Percentiles rank a stretch among this genome's conserved stretches.
These are phyloP conservation scores for Tanytarsus gracilentus DNA, from an alignment of 2,888 invertebrate species.

Conservation along the genomic window DNA sequence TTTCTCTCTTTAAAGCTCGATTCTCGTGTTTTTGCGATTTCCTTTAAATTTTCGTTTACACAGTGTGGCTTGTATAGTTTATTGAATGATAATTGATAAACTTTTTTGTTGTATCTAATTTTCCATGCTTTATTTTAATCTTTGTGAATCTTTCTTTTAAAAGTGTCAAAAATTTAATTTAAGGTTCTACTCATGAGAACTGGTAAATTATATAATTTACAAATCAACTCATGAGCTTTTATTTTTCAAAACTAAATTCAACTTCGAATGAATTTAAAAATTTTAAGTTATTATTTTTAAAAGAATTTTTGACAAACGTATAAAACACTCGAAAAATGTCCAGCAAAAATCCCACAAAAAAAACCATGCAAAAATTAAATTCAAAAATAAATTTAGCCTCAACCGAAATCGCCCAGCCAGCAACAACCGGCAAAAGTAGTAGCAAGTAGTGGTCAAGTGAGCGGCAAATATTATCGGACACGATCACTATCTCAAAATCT, in stretches of 20 bases:
- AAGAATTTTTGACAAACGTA: background rate
- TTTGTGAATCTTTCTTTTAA: too few species aligned
- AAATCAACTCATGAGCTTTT: too few species aligned
- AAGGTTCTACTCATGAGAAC: too few species aligned
- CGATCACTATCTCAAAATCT: conserved; percentile 32
- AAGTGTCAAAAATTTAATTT: too few species aligned
- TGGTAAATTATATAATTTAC: too few species aligned
- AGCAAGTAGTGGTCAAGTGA: conserved; percentile 13
- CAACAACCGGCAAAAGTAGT: background rate
- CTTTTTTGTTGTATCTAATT: too few species aligned
- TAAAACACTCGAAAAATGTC: background rate
- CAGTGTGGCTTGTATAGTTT: too few species aligned
- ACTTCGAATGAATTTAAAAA: too few species aligned
- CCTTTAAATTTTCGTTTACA: background rate
- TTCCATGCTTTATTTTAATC: too few species aligned
- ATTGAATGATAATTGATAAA: too few species aligned
- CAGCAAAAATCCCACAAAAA: background rate
- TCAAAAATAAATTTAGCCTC: background rate
- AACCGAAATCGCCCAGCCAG: background rate
- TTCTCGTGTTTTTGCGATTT: background rate
- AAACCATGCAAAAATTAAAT: conserved; percentile 7
- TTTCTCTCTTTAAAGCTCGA: background rate
- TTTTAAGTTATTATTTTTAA: background rate
- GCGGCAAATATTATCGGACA: conserved; percentile 26
- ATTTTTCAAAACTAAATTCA: too few species aligned